Percentiles rank a stretch among this genome's conserved stretches.
Evolutionary conservation across 2,888 invertebrate species (phyloP).

Genomic region (Scaptodrosophila latifasciaeformis): DNA sequence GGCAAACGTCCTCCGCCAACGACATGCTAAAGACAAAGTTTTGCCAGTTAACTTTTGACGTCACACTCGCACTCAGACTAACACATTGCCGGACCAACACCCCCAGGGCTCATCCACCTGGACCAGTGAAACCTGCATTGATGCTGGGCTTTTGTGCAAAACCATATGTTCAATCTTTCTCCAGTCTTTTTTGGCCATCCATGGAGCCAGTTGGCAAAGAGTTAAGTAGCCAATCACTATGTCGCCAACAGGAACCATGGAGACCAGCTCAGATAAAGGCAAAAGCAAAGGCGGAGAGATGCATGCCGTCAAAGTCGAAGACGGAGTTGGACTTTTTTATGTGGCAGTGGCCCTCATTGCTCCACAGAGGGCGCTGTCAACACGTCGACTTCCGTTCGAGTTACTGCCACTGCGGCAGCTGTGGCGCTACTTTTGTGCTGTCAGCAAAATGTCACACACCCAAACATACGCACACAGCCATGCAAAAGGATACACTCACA

Average conservation of each 20-base stretch:
- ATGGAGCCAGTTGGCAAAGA: slow-evolving; percentile 56
- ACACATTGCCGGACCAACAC: background rate
- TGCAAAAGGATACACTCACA: background rate
- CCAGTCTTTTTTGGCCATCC: slow-evolving; percentile 2
- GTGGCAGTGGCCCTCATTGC: slow-evolving; percentile 28
- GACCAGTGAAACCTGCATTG: too few species aligned
- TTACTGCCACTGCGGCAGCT: slow-evolving; percentile 9
- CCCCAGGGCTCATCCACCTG: too few species aligned
- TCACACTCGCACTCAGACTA: background rate
- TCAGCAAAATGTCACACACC: slow-evolving; percentile 63
- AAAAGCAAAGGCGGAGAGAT: background rate
- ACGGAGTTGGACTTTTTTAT: background rate
- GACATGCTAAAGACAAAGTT: slow-evolving; percentile 64
- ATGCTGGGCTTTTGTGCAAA: too few species aligned
- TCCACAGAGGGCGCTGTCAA: slow-evolving; percentile 63
- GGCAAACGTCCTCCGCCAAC: slow-evolving; percentile 32
- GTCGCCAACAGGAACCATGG: slow-evolving; percentile 1
- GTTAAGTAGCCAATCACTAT: slow-evolving; percentile 67
- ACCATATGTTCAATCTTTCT: slow-evolving; percentile 16
- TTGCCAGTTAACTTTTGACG: slow-evolving; percentile 41
- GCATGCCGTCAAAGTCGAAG: too few species aligned
- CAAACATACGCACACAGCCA: slow-evolving; percentile 50
- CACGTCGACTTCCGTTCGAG: slow-evolving; percentile 56
- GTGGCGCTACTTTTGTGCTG: slow-evolving; percentile 47
- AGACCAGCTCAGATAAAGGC: too few species aligned